Percentiles rank a stretch among this genome's conserved stretches.
These are phyloP conservation scores for Polydrusus pterygomalis DNA, from an alignment of 2,888 invertebrate genomes.

Conservation along the genomic window DNA sequence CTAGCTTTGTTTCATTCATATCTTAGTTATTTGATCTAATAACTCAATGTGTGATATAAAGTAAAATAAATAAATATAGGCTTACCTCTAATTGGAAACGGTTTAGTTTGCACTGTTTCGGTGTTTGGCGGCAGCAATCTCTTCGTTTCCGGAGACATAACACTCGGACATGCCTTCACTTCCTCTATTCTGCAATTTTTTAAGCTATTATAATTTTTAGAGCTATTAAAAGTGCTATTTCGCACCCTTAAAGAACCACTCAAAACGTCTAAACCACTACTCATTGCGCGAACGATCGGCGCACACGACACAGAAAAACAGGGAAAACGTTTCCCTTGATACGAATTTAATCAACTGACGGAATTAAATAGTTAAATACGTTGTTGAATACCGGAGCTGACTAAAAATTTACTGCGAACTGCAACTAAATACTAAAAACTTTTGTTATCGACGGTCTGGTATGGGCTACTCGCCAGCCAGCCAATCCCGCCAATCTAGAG, in stretches of 20 bases:
- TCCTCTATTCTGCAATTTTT: slow-evolving; percentile 67
- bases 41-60: no score
- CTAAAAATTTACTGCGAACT: slow-evolving; percentile 33
- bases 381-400: slow-evolving; percentile 8
- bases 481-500: slow-evolving; percentile 7
- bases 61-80: slow-evolving; percentile 15
- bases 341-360: neutral
- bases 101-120: slow-evolving; percentile 91
- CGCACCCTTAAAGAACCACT: slow-evolving; percentile 70
- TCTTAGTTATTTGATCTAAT: neutral
- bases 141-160: slow-evolving; percentile 81
- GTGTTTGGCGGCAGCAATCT: slow-evolving; percentile 84
- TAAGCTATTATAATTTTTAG: slow-evolving; percentile 61
- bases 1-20: neutral
- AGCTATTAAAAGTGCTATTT: slow-evolving; percentile 64
- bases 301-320: slow-evolving; percentile 17
- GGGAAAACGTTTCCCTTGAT: slow-evolving; percentile 26
- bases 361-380: neutral
- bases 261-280: slow-evolving; percentile 68
- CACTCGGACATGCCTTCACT: slow-evolving; percentile 77
- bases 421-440: slow-evolving; percentile 29
- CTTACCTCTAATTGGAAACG: slow-evolving; percentile 89
- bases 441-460: slow-evolving; percentile 10
- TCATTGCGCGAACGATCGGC: slow-evolving; percentile 60
- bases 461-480: slow-evolving; percentile 23